Evolutionary conservation across 1,140 invertebrate genomes (phyloP).

Genomic region (Listronotus oregonensis): DNA sequence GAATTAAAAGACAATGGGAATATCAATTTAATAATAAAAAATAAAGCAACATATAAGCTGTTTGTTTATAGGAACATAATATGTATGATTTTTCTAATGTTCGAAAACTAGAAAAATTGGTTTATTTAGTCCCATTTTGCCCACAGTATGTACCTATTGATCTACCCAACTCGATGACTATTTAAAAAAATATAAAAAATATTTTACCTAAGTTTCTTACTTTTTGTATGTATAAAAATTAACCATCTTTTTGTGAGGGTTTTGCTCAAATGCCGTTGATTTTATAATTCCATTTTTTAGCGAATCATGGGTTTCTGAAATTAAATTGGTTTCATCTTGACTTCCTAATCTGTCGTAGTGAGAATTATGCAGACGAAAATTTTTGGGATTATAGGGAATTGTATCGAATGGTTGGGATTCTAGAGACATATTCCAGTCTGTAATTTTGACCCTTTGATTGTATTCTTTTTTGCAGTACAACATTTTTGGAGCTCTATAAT

Average conservation of each 20-base stretch:
- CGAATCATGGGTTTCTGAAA: conserved; percentile 57
- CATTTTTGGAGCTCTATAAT: conserved; percentile 7
- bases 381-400: conserved; percentile 57
- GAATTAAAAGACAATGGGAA: too few relatives aligned
- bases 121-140: too few relatives aligned
- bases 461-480: conserved; percentile 60
- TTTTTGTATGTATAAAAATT: conserved; percentile 41
- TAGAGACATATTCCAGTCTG: conserved; percentile 56
- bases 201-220: conserved; percentile 14
- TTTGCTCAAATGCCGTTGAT: conserved; percentile 17
- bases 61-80: too few relatives aligned
- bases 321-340: conserved; percentile 49
- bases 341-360: conserved; percentile 57
- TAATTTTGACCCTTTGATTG: conserved; percentile 55
- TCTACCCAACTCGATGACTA: too few relatives aligned
- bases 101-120: too few relatives aligned
- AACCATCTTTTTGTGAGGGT: conserved; percentile 36
- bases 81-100: too few relatives aligned
- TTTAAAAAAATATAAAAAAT: too few relatives aligned
- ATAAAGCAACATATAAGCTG: too few relatives aligned
- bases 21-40: too few relatives aligned
- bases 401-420: conserved; percentile 57
- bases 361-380: conserved; percentile 56
- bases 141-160: too few relatives aligned
- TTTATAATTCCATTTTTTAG: conserved; percentile 52